Percentiles rank a stretch among this genome's conserved stretches.
Conservation (phyloP, 2,113 vertebrate species). For the Pantherophis guttatus region DNA sequence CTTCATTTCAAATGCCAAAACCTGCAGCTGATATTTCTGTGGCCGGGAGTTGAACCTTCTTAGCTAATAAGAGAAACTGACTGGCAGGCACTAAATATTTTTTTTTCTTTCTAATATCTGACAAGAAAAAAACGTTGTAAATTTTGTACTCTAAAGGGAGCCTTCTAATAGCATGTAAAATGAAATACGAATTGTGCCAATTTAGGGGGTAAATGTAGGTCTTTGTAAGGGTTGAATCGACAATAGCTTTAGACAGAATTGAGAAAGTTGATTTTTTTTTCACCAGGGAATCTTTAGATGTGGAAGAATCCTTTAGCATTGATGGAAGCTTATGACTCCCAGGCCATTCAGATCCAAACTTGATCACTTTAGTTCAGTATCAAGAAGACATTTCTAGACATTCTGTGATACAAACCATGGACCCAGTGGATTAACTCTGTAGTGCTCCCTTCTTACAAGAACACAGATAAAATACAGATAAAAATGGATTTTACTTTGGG, state of each 20-base stretch:
- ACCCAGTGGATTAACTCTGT: neutral
- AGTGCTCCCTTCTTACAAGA: neutral
- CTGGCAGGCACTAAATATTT: neutral
- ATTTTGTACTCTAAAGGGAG: neutral
- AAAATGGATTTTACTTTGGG: neutral
- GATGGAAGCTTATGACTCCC: neutral
- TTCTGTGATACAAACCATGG: neutral
- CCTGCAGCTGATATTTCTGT: neutral
- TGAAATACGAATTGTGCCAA: neutral
- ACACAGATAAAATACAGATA: neutral
- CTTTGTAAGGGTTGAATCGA: neutral
- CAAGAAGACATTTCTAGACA: neutral
- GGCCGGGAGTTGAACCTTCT: neutral
- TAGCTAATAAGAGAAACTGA: neutral
- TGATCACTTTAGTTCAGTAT: neutral
- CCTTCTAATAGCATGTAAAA: neutral
- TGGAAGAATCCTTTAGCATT: neutral
- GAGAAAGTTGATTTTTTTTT: neutral
- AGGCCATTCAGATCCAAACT: neutral
- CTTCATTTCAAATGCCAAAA: neutral
- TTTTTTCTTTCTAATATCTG: neutral
- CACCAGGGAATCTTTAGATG: neutral
- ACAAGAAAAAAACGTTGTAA: neutral
- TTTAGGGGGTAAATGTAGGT: neutral
- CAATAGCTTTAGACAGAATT: neutral